Base-by-base conservation (phyloP, 2,888 invertebrate genomes). In the Odontomyia ornata region DNA sequence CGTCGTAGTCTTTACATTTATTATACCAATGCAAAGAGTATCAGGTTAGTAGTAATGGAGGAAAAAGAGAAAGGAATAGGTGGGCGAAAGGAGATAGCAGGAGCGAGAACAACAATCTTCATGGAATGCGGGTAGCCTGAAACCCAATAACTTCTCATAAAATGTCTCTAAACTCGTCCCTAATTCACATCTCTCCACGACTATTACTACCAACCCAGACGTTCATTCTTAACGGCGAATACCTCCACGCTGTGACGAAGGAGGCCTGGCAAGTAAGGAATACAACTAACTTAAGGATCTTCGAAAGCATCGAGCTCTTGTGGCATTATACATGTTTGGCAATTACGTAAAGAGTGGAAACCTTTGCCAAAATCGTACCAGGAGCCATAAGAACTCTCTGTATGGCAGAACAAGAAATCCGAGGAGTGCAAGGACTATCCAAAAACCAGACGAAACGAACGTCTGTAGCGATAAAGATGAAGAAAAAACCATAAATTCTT, bases 401-500 rank as follows among this genome's bases (percentile, higher is more conserved):
- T 76, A 57, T 43, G 60, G 52, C 23, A 60, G 28, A 69, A 46
- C 36, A 76, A 67, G 25, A 56, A n/a, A n/a, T n/a, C n/a, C 23
- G 30, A 52, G 52, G 56, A 56, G 52, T 52, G 47, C 21, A 52
- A 52, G 52, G 52, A 52, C 36, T 36, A 52, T 9, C 52, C 52
- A 4, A 52, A 15, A 60, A 21, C 43, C 9, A 76, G 23, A 52
- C 57, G 76, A 72, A 72, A 72, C 25, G 28, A 69, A 43, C 36
- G 3, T 36, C 36, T 25, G 60, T 25, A n/a, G 52, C 67, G 62
- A 71, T 71, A 71, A 71, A 43, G 72, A 28, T 62, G 43, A 30
- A 28, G 28, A 67, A 67, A 73, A 75, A 65, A 52, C 77, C 77
- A 77, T 77, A 77, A 77, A 77, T 77, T 77, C 77, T 77, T 77